Base-by-base conservation (phyloP, 2,113 vertebrate species). In the Otolemur garnettii region DNA sequence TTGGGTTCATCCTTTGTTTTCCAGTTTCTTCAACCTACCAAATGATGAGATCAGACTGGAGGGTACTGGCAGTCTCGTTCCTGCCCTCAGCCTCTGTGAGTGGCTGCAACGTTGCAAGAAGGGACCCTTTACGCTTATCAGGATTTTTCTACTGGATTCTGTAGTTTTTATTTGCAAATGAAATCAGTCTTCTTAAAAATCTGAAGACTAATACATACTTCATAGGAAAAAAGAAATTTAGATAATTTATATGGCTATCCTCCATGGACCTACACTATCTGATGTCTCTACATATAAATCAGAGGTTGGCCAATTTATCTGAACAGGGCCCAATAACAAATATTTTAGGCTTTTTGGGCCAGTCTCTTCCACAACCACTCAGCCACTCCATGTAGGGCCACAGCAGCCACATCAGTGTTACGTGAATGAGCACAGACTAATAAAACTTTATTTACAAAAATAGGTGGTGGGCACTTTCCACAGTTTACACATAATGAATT, bases 161-260 rank as follows among this genome's bases (percentile, higher is more conserved):
- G 79, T 83, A 59, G 18, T 82, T 83, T 91, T 64, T 53, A 92
- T 53, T 75, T 53, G 59, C 87, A 87, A 84, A 92, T 38, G 10
- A 81, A 84, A 91, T 24, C 19, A 18, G 14, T 35, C 6, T 60
- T 74, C 38, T 69, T 42, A 30, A 88, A 80, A 12, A 83, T 30
- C n/a, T 86, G 50, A 62, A 94, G n/a, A 45, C 83, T 95, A 87
- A 95, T 14, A 74, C 28, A 91, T 62, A 35, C 24, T 93, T 93
- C 28, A 38, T 4, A 55, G 60, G 45, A 45, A 69, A 84, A 79
- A 82, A 92, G 28, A 94, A 53, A 80, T 50, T 2, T 55, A 84
- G 50, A 53, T 71, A 53, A 91, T 78, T 71, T 85, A n/a, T 55
- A 57, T 62, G 35, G 30, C 55, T 72, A n/a, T 86, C 22, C 10